Base-by-base conservation (phyloP, 2,113 vertebrate genomes). In the Chaetura pelagica region DNA sequence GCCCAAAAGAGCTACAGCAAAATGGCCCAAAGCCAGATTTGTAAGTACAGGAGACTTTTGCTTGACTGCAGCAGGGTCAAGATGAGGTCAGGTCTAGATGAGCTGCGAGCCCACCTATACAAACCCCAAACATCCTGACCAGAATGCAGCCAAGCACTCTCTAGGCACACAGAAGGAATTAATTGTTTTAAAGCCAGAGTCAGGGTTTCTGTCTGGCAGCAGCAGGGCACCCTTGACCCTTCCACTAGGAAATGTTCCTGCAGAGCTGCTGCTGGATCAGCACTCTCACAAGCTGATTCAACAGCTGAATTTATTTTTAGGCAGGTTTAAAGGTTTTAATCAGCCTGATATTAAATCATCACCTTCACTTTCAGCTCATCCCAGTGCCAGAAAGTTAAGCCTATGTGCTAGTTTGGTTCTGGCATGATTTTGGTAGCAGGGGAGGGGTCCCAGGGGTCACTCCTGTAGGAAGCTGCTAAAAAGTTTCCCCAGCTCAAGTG, bases 231-330 rank as follows among this genome's bases (percentile, higher is more conserved):
- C 4, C 54, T 87, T 10, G 2, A 46, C 24, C 30, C 52, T 58
- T 38, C 48, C 52, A 57, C 72, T 46, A 30, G 27, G 35, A 77
- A 86, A 58, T 1, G 19, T 88, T 84, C 71, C 68, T 74, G 27
- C 32, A 55, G 73, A 67, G 75, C 79, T 83, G 38, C 84, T 81
- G 18, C 82, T 63, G 93, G 90, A 81, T 89, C 84, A 84, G 20
- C 87, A 93, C 87, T 46, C 84, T 92, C 84, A 68, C 54, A 82
- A 89, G 84, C 67, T 68, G 66, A 29, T 61, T 75, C 58, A 63
- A 52, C 38, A 86, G 18, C 34, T 38, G 72, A 92, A 62, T 26
- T 52, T 72, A 73, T 62, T 84, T 87, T 92, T 1, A 2, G 57
- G 49, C 40, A 61, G 4, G 21, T 61, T 92, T 82, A 32, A 22